Percentiles rank a stretch among this genome's conserved stretches.
These are phyloP conservation scores for Ametastegia equiseti DNA, from an alignment of 2,888 invertebrate genomes.

Conservation along the genomic window DNA sequence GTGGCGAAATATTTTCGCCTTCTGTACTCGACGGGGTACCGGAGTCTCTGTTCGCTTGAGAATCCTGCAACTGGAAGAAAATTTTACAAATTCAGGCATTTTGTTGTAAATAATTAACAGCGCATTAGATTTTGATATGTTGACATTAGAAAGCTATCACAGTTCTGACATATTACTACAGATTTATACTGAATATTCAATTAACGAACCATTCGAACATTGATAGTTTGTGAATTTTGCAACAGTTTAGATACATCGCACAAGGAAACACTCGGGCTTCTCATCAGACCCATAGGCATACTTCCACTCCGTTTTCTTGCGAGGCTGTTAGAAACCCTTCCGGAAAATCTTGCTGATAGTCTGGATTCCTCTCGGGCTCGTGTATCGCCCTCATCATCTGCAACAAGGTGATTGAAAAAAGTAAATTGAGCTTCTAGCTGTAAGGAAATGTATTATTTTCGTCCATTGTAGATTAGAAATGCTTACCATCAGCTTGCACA, in stretches of 20 bases:
- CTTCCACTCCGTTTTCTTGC: constrained; percentile 37
- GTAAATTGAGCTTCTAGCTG: neutral
- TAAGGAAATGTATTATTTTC: neutral
- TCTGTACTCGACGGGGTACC: neutral
- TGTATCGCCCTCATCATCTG: constrained; percentile 59
- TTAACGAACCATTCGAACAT: constrained; percentile 62
- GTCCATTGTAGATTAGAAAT: neutral
- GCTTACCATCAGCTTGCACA: constrained; percentile 63
- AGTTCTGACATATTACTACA: neutral
- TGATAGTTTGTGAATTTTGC: constrained; percentile 67
- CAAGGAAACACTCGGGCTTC: constrained; percentile 67
- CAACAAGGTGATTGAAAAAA: neutral
- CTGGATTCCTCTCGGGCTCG: constrained; percentile 58
- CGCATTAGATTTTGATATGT: too few relatives aligned
- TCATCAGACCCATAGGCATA: constrained; percentile 53
- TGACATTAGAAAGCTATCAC: too few relatives aligned
- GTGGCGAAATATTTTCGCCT: neutral
- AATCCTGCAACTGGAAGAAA: constrained; percentile 12
- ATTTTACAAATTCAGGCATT: neutral
- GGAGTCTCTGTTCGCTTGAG: neutral
- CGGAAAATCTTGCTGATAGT: constrained; percentile 60
- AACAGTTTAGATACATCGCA: constrained; percentile 70
- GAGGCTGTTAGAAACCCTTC: constrained; percentile 55
- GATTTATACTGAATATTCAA: neutral
- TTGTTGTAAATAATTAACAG: too few relatives aligned